Evolutionary conservation across 2,113 vertebrate genomes (phyloP).

Genomic region (Erinaceus europaeus): DNA sequence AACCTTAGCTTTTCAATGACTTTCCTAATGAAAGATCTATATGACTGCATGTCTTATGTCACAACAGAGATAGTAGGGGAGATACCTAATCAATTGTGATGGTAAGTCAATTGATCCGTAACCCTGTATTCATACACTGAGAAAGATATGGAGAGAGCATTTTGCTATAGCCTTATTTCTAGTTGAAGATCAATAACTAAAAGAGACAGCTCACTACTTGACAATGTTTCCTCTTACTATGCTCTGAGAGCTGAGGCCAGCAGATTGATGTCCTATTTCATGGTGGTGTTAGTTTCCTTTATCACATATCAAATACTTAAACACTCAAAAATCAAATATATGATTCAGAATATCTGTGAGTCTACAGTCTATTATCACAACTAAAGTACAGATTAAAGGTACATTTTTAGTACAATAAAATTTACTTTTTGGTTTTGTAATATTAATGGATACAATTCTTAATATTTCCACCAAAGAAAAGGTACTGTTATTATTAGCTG

Average conservation of each 20-base stretch:
- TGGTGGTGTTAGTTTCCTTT: constrained; percentile 80
- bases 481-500: constrained; percentile 17
- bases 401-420: constrained; percentile 62
- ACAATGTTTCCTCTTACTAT: constrained; percentile 81
- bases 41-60: constrained; percentile 82
- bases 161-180: constrained; percentile 81
- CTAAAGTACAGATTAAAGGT: constrained; percentile 78
- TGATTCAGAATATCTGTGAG: constrained; percentile 78
- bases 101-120: constrained; percentile 89
- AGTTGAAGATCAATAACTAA: constrained; percentile 84
- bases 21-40: constrained; percentile 89
- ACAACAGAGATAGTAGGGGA: constrained; percentile 84
- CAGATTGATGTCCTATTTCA: constrained; percentile 82
- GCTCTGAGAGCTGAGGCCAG: constrained; percentile 76
- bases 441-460: constrained; percentile 51
- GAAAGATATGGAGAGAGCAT: constrained; percentile 82
- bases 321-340: constrained; percentile 82
- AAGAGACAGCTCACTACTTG: constrained; percentile 80
- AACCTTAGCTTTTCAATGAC: constrained; percentile 85
- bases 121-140: constrained; percentile 84
- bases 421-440: constrained; percentile 49
- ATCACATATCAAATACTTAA: constrained; percentile 84
- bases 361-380: constrained; percentile 78
- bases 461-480: constrained; percentile 45
- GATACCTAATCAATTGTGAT: constrained; percentile 84